Conservation (phyloP, 1,140 invertebrate genomes). For the Mya arenaria region DNA sequence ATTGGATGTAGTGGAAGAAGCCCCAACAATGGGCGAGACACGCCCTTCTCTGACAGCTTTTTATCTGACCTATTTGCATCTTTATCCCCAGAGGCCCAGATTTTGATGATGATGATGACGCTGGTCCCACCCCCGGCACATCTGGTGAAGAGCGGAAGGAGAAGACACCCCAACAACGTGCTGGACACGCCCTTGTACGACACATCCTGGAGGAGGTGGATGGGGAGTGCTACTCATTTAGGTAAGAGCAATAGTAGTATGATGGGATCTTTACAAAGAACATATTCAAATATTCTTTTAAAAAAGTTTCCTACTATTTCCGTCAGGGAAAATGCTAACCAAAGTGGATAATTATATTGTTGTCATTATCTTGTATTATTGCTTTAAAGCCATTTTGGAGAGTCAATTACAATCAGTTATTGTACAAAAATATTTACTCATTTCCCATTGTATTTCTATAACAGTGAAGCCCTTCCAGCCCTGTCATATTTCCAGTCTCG, state of each 20-base stretch:
- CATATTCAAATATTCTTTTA: no score
- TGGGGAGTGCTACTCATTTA: conserved; percentile 75
- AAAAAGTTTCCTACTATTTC: no score
- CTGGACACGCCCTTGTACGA: conserved; percentile 77
- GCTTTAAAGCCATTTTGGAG: no score
- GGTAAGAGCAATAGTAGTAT: no score
- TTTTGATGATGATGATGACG: conserved; percentile 28
- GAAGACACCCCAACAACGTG: conserved; percentile 78
- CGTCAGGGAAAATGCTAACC: not conserved
- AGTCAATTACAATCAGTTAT: no score
- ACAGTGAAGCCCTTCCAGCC: conserved; percentile 82
- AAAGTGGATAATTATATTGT: not conserved
- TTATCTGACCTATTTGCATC: no score
- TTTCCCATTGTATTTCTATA: conserved; percentile 54
- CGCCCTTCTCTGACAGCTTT: no score
- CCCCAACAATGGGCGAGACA: no score
- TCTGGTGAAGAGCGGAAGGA: conserved; percentile 71
- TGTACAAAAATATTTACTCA: no score
- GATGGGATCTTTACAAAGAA: no score
- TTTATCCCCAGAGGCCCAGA: conserved; percentile 4
- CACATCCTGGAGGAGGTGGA: conserved; percentile 76
- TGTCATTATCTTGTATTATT: conserved; percentile 12
- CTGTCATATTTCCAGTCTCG: conserved; percentile 81
- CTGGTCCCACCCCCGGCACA: conserved; percentile 20
- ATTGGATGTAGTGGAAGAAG: no score